Percentiles rank a stretch among this genome's conserved stretches.
phyloP scores from a whole-genome alignment of 2,888 invertebrate genomes.

The Hydrotaea diabolus region DNA sequence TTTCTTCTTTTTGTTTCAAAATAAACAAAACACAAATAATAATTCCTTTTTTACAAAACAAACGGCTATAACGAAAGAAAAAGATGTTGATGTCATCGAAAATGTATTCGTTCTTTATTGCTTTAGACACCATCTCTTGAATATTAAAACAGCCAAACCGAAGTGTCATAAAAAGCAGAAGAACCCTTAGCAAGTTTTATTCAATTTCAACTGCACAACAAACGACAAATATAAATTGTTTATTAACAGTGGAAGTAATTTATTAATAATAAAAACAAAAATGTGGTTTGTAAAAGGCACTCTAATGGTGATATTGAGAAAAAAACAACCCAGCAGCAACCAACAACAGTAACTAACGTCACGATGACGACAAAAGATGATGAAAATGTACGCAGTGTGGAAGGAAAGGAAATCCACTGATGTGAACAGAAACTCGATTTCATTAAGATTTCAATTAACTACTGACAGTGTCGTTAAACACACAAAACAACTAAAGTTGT shows the following conservation, averaged over 20 bases:
- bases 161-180: slow-evolving; percentile 4
- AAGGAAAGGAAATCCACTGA: slow-evolving; percentile 29
- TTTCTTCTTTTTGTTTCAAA: background rate
- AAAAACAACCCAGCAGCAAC: background rate
- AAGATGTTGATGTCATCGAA: slow-evolving; percentile 42
- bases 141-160: slow-evolving; percentile 46
- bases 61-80: background rate
- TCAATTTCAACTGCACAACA: background rate
- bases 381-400: background rate
- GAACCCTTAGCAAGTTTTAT: slow-evolving; percentile 18
- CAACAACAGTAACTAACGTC: background rate
- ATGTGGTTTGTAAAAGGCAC: slow-evolving; percentile 13
- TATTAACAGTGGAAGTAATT: background rate
- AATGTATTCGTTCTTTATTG: slow-evolving; percentile 59
- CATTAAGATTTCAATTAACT: background rate
- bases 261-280: background rate
- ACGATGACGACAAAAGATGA: background rate
- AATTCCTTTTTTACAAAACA: background rate
- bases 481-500: background rate
- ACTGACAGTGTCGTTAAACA: background rate
- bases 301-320: slow-evolving; percentile 36
- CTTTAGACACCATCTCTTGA: slow-evolving; percentile 54
- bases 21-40: slow-evolving; percentile 13
- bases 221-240: slow-evolving; percentile 19
- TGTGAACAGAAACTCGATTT: slow-evolving; percentile 20